Base-by-base conservation (phyloP, 2,888 invertebrate species). In the Cataglyphis albicans region DNA sequence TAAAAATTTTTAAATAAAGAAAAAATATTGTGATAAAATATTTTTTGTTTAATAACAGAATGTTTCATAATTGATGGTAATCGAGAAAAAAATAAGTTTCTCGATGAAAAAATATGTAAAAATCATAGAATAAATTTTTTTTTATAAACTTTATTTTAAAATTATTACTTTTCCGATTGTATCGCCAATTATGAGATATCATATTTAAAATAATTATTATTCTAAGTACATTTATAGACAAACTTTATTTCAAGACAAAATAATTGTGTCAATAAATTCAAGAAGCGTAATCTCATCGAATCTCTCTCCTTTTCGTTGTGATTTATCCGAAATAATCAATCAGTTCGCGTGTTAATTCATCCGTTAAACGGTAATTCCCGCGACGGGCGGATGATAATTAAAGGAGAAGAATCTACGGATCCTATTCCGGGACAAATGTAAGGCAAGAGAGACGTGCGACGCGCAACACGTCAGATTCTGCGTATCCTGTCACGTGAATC, bases 401-500 rank as follows among this genome's bases (percentile, higher is more conserved):
- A 7, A 32, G 21, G 55, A 38, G 29, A 65, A 78, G 32, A 59
- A 4, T 21, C 32, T 0, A 21, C 6, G 32, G 12, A 68, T 18
- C 32, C 21, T 21, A 38, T 12, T 32, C 10, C 25, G n/a, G 25
- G 29, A 57, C n/a, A 76, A 29, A 76, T 21, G 57, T 29, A 29
- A 65, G 65, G 10, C 10, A 55, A 52, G n/a, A 44, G 29, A n/a
- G 57, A 67, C 35, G n/a, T 15, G 29, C 57, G 41, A 78, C 15
- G 57, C 44, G 57, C 38, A 41, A 6, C 57, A 41, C 59, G 44
- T 70, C 70, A 80, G 59, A 61, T 80, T 80, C 59, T 18, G 18
- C 32, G 18, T 70, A 78, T 67, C 67, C 41, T 41, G 15, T 48
- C 64, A 29, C 15, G 41, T 41, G 65, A 76, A 80, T 70, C 68